Percentiles rank a stretch among this genome's conserved stretches.
These are phyloP conservation scores for Lepus timidus DNA, from an alignment of 2,113 vertebrate genomes.

Conservation along the genomic window DNA sequence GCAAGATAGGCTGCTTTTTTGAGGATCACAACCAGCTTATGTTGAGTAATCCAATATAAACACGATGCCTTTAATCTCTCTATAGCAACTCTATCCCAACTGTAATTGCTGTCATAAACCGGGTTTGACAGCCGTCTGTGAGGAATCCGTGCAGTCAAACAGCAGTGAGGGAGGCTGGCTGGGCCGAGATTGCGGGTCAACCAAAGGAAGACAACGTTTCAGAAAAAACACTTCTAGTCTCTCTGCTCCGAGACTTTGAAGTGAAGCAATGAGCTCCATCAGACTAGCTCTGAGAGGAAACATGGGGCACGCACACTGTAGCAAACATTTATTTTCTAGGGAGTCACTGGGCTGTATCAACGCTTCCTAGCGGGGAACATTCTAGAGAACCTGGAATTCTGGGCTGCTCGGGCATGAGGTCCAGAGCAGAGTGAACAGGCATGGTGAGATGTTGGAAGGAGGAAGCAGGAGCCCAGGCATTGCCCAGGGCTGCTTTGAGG, in stretches of 20 bases:
- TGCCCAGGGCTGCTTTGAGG: neutral
- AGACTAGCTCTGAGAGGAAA: neutral
- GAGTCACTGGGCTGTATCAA: accelerated
- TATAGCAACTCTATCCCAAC: neutral
- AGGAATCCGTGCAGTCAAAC: neutral
- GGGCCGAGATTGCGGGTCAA: neutral
- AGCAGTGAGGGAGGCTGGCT: neutral
- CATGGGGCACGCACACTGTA: neutral
- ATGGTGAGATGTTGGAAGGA: no score
- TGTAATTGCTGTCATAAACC: neutral
- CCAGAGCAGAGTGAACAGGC: accelerated
- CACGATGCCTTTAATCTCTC: neutral
- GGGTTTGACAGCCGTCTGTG: neutral
- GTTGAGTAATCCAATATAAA: no score
- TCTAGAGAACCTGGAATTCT: neutral
- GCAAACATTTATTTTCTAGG: neutral
- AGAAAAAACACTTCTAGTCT: neutral
- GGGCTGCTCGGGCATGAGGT: accelerated
- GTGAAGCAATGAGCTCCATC: neutral
- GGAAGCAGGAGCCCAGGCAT: no score
- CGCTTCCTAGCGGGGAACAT: no score
- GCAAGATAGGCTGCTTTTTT: neutral
- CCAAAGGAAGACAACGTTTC: neutral
- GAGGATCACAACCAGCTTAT: neutral
- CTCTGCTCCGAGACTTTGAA: neutral